Conservation (phyloP, 2,888 invertebrate genomes). For the Xestia sexstrigata region DNA sequence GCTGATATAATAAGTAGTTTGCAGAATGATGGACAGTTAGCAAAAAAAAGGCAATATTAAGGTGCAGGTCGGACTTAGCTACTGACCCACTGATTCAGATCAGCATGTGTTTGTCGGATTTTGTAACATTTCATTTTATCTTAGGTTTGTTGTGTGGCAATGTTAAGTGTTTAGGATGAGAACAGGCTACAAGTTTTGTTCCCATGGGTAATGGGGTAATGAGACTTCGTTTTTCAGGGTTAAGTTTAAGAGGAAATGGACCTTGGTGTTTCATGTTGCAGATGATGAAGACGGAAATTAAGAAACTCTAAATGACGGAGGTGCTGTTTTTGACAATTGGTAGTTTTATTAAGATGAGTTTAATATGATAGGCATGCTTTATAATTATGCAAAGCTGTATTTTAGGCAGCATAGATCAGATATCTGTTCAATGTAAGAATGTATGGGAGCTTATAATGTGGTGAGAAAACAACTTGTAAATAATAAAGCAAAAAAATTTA, state of each 20-base stretch:
- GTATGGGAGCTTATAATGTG: background rate
- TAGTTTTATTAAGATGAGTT: background rate
- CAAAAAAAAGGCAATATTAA: constrained; percentile 53
- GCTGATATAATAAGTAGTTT: constrained; percentile 59
- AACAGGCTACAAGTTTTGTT: constrained; percentile 14
- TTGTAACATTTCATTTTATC: constrained; percentile 40
- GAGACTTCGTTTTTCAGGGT: constrained; percentile 16
- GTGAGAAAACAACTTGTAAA: background rate
- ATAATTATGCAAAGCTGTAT: background rate
- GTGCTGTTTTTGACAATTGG: too few relatives aligned
- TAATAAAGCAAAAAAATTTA: too few relatives aligned
- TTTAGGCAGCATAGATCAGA: background rate
- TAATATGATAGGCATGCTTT: background rate
- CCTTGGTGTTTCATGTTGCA: background rate
- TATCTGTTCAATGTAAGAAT: background rate
- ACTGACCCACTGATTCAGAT: constrained; percentile 51
- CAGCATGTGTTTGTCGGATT: constrained; percentile 46
- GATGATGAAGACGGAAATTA: too few relatives aligned
- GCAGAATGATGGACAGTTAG: constrained; percentile 49
- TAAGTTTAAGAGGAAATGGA: background rate
- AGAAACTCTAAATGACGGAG: too few relatives aligned
- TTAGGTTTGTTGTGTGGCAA: constrained; percentile 36
- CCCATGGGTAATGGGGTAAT: constrained; percentile 21
- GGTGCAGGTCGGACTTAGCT: constrained; percentile 32
- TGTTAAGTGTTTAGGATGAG: constrained; percentile 35